Percentiles rank a stretch among this genome's conserved stretches.
phyloP scores from a whole-genome alignment of 2,113 vertebrate genomes.

The Speoplatyrhinus poulsoni region DNA sequence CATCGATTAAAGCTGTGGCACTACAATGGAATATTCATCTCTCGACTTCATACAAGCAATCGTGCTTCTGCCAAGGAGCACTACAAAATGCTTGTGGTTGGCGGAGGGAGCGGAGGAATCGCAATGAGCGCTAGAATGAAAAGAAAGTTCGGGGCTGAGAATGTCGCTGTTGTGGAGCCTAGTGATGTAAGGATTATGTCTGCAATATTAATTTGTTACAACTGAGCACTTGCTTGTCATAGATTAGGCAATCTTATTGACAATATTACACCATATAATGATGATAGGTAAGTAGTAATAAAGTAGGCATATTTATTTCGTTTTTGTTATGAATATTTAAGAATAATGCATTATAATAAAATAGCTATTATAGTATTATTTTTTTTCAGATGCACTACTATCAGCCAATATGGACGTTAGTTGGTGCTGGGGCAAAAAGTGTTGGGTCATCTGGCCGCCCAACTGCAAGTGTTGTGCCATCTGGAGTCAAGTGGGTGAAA shows the following conservation, averaged over 20 bases:
- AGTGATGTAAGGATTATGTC: slow-evolving; percentile 76
- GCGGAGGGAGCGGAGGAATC: slow-evolving; percentile 90
- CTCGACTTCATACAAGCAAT: slow-evolving; percentile 61
- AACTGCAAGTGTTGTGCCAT: slow-evolving; percentile 83
- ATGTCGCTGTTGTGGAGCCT: slow-evolving; percentile 93
- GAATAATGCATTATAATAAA: too few species aligned
- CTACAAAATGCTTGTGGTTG: slow-evolving; percentile 89
- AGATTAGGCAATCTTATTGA: not conserved
- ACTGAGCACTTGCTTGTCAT: not conserved
- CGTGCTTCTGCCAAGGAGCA: slow-evolving; percentile 76
- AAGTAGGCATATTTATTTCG: not conserved
- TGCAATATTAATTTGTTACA: not conserved
- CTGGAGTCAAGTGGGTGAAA: slow-evolving; percentile 90
- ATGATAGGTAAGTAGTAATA: not conserved
- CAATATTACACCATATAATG: not conserved
- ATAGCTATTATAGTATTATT: not conserved
- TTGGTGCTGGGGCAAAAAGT: slow-evolving; percentile 90
- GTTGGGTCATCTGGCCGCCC: slow-evolving; percentile 78
- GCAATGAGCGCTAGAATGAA: slow-evolving; percentile 94
- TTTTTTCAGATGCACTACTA: slow-evolving; percentile 82
- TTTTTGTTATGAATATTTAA: not conserved
- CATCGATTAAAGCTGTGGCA: slow-evolving; percentile 35
- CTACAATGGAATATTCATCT: slow-evolving; percentile 3
- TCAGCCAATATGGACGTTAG: slow-evolving; percentile 95
- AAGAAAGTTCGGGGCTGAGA: slow-evolving; percentile 85